Conservation (phyloP, 2,888 invertebrate species). For the Galeruca laticollis region DNA sequence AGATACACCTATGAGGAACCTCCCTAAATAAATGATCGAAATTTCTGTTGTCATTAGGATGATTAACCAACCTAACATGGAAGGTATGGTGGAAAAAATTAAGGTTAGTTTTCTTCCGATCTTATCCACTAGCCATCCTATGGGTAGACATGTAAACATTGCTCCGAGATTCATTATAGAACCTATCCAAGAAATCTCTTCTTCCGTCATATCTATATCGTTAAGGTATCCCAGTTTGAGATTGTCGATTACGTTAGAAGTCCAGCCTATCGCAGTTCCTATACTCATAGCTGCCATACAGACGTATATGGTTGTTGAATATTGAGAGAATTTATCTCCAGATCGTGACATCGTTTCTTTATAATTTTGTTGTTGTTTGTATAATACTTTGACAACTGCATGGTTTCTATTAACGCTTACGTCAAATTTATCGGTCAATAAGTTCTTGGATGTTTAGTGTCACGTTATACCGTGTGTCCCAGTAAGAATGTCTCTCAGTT, state of each 20-base stretch:
- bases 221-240: slow-evolving; percentile 67
- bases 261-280: slow-evolving; percentile 81
- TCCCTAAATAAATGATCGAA: slow-evolving; percentile 72
- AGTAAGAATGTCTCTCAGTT: too few relatives aligned
- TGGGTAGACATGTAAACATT: slow-evolving; percentile 76
- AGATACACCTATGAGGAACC: slow-evolving; percentile 77
- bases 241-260: slow-evolving; percentile 72
- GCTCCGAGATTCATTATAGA: slow-evolving; percentile 78
- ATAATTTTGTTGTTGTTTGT: neutral
- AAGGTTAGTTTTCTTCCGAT: slow-evolving; percentile 78
- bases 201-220: slow-evolving; percentile 68
- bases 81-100: slow-evolving; percentile 73
- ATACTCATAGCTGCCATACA: slow-evolving; percentile 78
- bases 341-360: neutral
- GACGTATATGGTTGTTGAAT: slow-evolving; percentile 21
- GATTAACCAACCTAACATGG: slow-evolving; percentile 77
- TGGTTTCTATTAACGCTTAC: too few relatives aligned
- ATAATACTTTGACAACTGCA: too few relatives aligned
- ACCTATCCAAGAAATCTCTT: slow-evolving; percentile 76
- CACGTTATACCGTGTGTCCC: too few relatives aligned
- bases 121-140: slow-evolving; percentile 75
- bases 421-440: too few relatives aligned
- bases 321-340: slow-evolving; percentile 12
- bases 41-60: slow-evolving; percentile 75
- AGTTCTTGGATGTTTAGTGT: too few relatives aligned